These are phyloP conservation scores for Salarias fasciatus DNA, from an alignment of 2,797 vertebrate species.

Conservation along the genomic window DNA sequence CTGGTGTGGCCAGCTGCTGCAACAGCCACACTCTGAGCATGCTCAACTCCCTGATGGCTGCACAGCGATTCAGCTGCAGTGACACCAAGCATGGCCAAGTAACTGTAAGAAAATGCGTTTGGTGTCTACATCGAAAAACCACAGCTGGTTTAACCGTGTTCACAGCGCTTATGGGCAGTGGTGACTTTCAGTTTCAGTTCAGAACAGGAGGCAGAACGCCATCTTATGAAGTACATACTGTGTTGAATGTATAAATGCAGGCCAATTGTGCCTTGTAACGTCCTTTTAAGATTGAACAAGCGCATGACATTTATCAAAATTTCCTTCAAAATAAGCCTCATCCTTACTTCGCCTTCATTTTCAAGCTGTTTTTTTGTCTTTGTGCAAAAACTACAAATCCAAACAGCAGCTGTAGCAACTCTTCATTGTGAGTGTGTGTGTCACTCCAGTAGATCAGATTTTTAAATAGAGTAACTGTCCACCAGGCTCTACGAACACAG, in stretches of 20 bases:
- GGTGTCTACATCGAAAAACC: conserved; percentile 12
- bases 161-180: background rate
- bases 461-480: too few species aligned
- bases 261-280: background rate
- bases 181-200: background rate
- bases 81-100: conserved; percentile 32
- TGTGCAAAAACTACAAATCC: background rate
- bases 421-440: too few species aligned
- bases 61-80: conserved; percentile 33
- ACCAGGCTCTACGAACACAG: too few species aligned
- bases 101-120: conserved; percentile 25
- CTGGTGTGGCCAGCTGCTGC: conserved; percentile 34
- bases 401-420: too few species aligned
- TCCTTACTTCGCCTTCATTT: background rate
- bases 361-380: background rate
- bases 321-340: background rate
- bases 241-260: background rate
- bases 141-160: background rate
- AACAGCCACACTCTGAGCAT: conserved; percentile 28
- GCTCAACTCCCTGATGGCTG: conserved; percentile 42
- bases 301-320: conserved; percentile 1
- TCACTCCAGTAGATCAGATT: too few species aligned
- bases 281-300: too few species aligned
- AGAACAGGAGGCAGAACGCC: background rate
- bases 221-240: conserved; percentile 7